Conservation (phyloP, 2,888 invertebrate species). For the Megamerina dolium region DNA sequence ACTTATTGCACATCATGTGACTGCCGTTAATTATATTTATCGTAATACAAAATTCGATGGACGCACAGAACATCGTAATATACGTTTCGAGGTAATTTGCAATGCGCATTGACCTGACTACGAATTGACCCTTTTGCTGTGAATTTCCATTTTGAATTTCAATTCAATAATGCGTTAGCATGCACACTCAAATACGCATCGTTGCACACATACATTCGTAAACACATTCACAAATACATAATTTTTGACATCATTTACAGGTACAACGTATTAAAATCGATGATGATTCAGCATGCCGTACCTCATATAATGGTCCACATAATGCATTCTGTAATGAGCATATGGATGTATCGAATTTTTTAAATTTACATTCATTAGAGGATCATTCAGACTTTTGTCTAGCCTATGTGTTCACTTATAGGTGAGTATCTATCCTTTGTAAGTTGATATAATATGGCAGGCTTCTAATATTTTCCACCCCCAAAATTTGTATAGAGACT, state of each 20-base stretch:
- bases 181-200: too few relatives aligned
- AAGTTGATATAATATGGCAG: background rate
- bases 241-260: slow-evolving; percentile 29
- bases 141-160: too few relatives aligned
- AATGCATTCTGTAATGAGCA: slow-evolving; percentile 93
- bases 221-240: too few relatives aligned
- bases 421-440: slow-evolving; percentile 24
- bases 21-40: slow-evolving; percentile 96
- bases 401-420: slow-evolving; percentile 97
- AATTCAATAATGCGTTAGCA: too few relatives aligned
- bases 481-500: slow-evolving; percentile 61
- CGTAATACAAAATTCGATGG: slow-evolving; percentile 93
- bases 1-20: slow-evolving; percentile 96
- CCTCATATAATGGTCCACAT: slow-evolving; percentile 59
- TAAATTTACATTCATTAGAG: slow-evolving; percentile 93
- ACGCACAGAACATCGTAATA: slow-evolving; percentile 79
- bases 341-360: slow-evolving; percentile 97
- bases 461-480: slow-evolving; percentile 9
- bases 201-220: too few relatives aligned
- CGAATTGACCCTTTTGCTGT: too few relatives aligned
- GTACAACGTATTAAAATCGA: slow-evolving; percentile 69
- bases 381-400: slow-evolving; percentile 98
- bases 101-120: too few relatives aligned
- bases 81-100: slow-evolving; percentile 82
- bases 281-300: slow-evolving; percentile 74